Conservation (phyloP, 2,797 vertebrate genomes). For the Lacerta bilineata region DNA sequence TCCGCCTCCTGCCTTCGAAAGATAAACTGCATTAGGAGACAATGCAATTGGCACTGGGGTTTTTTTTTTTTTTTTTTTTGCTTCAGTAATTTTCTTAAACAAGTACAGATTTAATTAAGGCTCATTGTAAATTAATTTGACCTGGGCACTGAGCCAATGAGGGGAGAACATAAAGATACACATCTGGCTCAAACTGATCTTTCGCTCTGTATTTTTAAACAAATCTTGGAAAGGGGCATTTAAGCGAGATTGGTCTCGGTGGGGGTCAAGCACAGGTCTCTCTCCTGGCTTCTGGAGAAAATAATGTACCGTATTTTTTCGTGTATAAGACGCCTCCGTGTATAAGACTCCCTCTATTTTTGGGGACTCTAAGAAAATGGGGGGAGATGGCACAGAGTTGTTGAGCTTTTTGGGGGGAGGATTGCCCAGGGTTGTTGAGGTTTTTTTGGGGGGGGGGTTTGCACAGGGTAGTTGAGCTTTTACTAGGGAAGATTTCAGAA, state of each 20-base stretch:
- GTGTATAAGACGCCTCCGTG: too few relatives aligned
- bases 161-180: conserved; percentile 53
- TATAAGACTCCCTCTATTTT: too few relatives aligned
- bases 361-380: too few relatives aligned
- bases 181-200: conserved; percentile 15
- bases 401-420: too few relatives aligned
- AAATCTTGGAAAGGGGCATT: neutral
- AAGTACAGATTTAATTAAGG: conserved; percentile 57
- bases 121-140: conserved; percentile 61
- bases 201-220: neutral
- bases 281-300: neutral
- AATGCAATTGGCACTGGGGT: neutral
- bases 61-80: neutral
- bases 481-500: too few relatives aligned
- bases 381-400: too few relatives aligned
- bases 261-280: neutral
- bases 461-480: too few relatives aligned
- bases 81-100: conserved; percentile 44
- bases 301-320: too few relatives aligned
- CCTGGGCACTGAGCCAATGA: conserved; percentile 55
- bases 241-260: conserved; percentile 16
- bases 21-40: neutral
- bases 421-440: too few relatives aligned
- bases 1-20: neutral
- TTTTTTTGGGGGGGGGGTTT: too few relatives aligned